A percentile compares a stretch with the other conserved stretches of the same genome.
Conservation (phyloP, 2,113 vertebrate genomes). For the Lagopus muta region DNA sequence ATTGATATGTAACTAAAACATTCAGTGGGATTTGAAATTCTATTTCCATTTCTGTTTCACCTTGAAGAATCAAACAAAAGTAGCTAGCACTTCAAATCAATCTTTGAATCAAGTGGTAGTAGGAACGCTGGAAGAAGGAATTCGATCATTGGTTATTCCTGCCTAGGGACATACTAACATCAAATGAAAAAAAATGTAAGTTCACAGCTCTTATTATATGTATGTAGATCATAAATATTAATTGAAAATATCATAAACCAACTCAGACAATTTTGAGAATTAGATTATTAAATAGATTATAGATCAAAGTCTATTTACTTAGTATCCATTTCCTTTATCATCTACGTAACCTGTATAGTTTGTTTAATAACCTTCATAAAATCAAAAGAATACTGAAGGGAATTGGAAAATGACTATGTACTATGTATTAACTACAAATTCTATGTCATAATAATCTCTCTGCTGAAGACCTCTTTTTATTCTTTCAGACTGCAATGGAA, state of each 20-base stretch:
- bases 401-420: neutral
- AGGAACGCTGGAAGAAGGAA: neutral
- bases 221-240: neutral
- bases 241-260: neutral
- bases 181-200: neutral
- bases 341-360: neutral
- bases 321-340: neutral
- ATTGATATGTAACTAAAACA: no score
- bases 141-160: neutral
- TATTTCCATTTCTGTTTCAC: neutral
- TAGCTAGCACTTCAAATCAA: rapidly evolving
- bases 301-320: neutral
- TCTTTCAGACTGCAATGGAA: rapidly evolving
- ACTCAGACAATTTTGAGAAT: neutral
- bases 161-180: neutral
- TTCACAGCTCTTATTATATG: neutral
- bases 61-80: neutral
- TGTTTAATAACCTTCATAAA: neutral
- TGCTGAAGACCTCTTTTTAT: neutral
- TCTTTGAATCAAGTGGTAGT: neutral
- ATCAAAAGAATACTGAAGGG: neutral
- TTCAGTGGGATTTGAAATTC: neutral
- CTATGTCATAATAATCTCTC: neutral
- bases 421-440: neutral
- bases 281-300: neutral